Conservation (phyloP, 37 sponge, comb jelly and placozoan species). For the Corticium candelabrum region DNA sequence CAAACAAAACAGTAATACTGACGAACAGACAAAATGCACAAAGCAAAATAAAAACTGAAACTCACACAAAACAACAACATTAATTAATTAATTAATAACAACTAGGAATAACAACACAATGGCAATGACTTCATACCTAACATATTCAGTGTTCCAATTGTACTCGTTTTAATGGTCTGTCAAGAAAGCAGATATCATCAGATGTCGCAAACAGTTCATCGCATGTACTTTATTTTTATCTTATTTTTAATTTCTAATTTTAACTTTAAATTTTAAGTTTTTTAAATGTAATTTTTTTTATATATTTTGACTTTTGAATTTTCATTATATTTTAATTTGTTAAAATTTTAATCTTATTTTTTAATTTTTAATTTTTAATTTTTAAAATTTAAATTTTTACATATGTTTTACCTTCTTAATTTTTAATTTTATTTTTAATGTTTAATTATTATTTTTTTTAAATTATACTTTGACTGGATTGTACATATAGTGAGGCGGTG, state of each 20-base stretch:
- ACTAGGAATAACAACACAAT: not conserved
- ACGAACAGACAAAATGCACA: not conserved
- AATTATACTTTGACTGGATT: constrained; percentile 61
- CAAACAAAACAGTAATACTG: too few relatives aligned
- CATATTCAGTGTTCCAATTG: constrained; percentile 86
- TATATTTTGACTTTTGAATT: too few relatives aligned
- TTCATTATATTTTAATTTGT: not conserved
- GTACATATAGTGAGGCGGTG: constrained; percentile 94
- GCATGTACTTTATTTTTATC: too few relatives aligned
- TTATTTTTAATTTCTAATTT: too few relatives aligned
- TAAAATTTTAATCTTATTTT: not conserved
- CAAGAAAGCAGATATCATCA: not conserved
- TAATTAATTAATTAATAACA: not conserved
- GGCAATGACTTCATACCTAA: constrained; percentile 28
- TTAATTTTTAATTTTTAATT: not conserved
- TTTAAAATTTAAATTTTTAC: too few relatives aligned
- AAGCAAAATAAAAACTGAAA: not conserved
- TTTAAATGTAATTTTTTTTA: too few relatives aligned
- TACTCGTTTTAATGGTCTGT: constrained; percentile 34
- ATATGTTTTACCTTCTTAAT: too few relatives aligned
- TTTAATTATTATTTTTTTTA: too few relatives aligned
- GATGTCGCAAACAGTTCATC: not conserved
- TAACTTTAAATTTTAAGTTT: too few relatives aligned
- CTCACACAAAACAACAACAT: not conserved
- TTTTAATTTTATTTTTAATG: too few relatives aligned